Evolutionary conservation across 2,113 vertebrate species (phyloP), one percentile per base, ranked within the genome.

Genomic region (Oreochromis aureus): DNA sequence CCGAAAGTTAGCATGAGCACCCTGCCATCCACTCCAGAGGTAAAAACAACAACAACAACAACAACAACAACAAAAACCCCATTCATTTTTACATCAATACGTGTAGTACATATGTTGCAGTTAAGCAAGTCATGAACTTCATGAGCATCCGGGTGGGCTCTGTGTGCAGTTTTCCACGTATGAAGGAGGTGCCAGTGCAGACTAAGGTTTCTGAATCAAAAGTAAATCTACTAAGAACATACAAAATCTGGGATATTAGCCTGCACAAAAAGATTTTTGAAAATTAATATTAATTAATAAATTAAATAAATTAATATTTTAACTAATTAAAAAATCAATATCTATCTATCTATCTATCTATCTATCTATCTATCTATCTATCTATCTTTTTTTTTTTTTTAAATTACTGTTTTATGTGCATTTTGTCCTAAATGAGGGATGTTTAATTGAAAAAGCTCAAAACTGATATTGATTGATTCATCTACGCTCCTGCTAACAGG

Each of bases 61-160:
- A 1, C 6, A 19, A 2, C 5, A 63, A 58, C 36, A 36, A 36
- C 54, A 58, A 66, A 18, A 66, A 36, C 61, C 19, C 5, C 18
- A 48, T 32, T 48, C 3, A 13, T 46, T 46, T 48, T 76, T 32
- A 51, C 27, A 32, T 8, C 27, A 76, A 7, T 76, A 18, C 16
- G 4, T 76, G 24, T 16, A 78, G 27, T n/a, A 78, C 53, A 53
- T 78, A 78, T 78, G 71, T 30, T 51, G 44, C 41, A 76, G 44
- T 30, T 76, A 51, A 7, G 24, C 44, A 19, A 32, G 44, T 51
- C 41, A 78, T 30, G 16, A 51, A 66, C 19, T 22, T 76, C 16
- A 30, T 27, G 9, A 76, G 13, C 13, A 4, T 71, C 36, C 66
- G n/a, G n/a, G 13, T 19, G 16, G 44, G 10, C 16, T 30, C 44